phyloP scores from a whole-genome alignment of 92 coral and sea anemone genomes.

The Zoanthus sociatus region DNA sequence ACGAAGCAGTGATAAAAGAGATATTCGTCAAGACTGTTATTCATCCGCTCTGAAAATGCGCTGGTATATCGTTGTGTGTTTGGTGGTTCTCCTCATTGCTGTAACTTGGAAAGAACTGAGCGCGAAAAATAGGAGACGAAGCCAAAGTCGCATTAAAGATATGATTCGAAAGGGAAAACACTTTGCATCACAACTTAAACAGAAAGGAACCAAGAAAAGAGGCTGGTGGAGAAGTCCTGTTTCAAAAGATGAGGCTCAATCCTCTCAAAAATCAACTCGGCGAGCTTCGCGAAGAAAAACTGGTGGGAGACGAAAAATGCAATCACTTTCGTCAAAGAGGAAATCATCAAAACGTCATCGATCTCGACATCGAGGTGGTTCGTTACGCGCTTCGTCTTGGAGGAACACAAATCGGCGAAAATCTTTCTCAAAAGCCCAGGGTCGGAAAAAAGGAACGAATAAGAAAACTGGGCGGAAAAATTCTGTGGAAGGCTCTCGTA shows the following conservation, averaged over 20 bases:
- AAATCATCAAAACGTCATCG: constrained; percentile 10
- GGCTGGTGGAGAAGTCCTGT: constrained; percentile 43
- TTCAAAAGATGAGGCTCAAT: neutral
- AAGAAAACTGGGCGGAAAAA: neutral
- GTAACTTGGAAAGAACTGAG: constrained; percentile 6
- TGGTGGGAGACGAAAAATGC: neutral
- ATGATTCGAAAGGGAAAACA: constrained; percentile 7
- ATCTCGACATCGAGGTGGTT: constrained; percentile 7
- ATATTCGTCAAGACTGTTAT: neutral
- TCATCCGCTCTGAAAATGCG: constrained; percentile 24
- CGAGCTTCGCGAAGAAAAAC: constrained; percentile 33
- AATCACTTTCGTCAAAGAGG: neutral
- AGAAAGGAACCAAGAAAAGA: neutral
- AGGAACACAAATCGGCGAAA: neutral
- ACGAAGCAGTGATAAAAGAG: constrained; percentile 6
- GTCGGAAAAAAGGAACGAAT: neutral
- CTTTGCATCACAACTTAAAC: neutral
- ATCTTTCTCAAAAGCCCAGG: neutral
- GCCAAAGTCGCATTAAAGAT: neutral
- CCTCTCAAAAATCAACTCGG: constrained; percentile 16
- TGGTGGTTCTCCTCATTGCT: constrained; percentile 8
- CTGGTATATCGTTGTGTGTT: constrained; percentile 11
- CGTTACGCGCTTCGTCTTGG: constrained; percentile 1
- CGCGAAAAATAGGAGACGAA: neutral
- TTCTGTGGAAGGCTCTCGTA: neutral